phyloP scores from a whole-genome alignment of 2,888 invertebrate species.

The Maniola hyperantus region DNA sequence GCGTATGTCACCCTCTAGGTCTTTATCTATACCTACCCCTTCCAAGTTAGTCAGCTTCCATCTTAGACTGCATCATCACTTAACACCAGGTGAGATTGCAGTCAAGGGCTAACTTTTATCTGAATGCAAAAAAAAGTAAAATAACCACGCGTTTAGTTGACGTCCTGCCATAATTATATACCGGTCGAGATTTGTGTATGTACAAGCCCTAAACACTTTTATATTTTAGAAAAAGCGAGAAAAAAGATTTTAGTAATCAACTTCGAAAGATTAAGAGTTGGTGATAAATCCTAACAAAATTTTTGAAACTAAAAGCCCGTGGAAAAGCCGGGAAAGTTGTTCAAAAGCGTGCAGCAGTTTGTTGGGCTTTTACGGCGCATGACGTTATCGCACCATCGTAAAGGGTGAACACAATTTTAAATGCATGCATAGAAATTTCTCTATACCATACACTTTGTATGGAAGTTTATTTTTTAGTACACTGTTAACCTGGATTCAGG shows the following conservation, averaged over 20 bases:
- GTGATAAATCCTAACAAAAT: constrained; percentile 18
- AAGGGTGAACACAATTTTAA: constrained; percentile 36
- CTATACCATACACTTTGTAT: constrained; percentile 27
- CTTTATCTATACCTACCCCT: no score
- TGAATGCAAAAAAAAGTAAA: no score
- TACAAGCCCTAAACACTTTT: neutral
- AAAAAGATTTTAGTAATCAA: neutral
- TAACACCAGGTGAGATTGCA: no score
- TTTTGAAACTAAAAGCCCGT: constrained; percentile 30
- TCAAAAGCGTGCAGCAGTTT: constrained; percentile 33
- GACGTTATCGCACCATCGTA: constrained; percentile 37
- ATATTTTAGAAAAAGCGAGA: constrained; percentile 1
- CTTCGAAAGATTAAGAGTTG: constrained; percentile 12
- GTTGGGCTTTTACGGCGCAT: constrained; percentile 37
- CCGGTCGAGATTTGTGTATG: no score
- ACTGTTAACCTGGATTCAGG: constrained; percentile 15
- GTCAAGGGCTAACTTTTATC: no score
- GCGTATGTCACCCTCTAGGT: no score
- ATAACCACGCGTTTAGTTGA: no score
- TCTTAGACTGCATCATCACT: no score
- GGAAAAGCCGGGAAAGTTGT: constrained; percentile 24
- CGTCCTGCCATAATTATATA: no score
- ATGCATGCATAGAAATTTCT: constrained; percentile 35
- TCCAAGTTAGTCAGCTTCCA: no score
- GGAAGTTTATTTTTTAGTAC: constrained; percentile 20